phyloP scores from a whole-genome alignment of 2,113 vertebrate species.

The Spheniscus mendiculus region DNA sequence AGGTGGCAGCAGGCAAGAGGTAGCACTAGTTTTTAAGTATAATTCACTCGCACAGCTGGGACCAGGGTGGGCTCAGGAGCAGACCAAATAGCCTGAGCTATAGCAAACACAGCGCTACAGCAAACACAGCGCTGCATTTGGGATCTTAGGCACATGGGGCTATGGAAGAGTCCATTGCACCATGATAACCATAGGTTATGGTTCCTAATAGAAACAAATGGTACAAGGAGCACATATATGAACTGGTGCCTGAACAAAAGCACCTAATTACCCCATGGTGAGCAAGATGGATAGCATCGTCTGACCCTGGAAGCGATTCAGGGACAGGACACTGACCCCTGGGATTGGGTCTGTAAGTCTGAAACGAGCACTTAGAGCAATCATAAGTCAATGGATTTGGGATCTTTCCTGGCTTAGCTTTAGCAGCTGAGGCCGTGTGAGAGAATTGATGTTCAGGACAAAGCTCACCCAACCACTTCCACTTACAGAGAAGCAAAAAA shows the following conservation, averaged over 20 bases:
- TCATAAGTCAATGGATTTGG: neutral
- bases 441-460: neutral
- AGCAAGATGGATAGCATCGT: neutral
- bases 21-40: neutral
- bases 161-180: rapidly evolving
- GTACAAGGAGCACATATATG: neutral
- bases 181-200: rapidly evolving
- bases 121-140: neutral
- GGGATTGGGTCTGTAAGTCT: neutral
- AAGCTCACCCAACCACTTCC: neutral
- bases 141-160: rapidly evolving
- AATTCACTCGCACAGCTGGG: neutral
- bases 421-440: neutral
- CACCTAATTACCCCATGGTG: rapidly evolving
- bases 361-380: neutral
- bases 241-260: neutral
- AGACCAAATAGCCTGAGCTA: neutral
- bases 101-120: neutral
- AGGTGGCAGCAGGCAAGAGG: neutral
- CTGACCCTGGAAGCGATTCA: neutral
- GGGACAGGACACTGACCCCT: neutral
- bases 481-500: neutral
- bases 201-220: neutral
- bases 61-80: neutral
- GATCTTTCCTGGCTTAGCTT: neutral